A percentile compares a stretch with the other conserved stretches of the same genome.
phyloP scores from a whole-genome alignment of 2,797 vertebrate genomes.

The Spinibarbus caldwelli region DNA sequence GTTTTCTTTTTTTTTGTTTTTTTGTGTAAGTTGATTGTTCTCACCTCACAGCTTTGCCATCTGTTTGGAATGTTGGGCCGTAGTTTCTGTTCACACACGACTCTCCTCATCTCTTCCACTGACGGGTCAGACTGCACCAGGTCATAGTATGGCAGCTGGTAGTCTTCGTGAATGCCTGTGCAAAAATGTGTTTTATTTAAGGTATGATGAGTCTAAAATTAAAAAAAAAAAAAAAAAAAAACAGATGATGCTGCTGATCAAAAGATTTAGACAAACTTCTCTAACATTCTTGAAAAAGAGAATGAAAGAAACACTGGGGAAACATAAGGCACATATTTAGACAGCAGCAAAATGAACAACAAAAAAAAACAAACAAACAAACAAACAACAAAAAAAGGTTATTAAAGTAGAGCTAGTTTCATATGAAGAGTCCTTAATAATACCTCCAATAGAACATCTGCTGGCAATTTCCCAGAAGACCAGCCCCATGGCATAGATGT shows the following conservation, averaged over 20 bases:
- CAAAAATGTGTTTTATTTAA: neutral
- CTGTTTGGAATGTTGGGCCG: constrained; percentile 98
- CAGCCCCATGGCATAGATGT: constrained; percentile 98
- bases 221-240: no score
- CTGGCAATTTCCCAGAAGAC: constrained; percentile 99
- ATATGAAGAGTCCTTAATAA: neutral
- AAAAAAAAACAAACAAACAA: no score
- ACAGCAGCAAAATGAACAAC: neutral
- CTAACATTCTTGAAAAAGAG: no score
- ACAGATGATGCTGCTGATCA: neutral
- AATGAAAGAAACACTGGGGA: neutral
- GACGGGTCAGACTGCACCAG: constrained; percentile 98
- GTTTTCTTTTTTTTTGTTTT: no score
- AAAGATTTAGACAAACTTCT: no score
- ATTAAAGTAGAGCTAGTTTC: neutral
- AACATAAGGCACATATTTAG: neutral
- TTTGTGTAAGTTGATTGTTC: no score
- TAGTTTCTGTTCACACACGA: constrained; percentile 98
- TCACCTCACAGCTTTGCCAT: constrained; percentile 87
- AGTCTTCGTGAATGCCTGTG: constrained; percentile 96
- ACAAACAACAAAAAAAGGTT: no score
- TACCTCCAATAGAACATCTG: constrained; percentile 91
- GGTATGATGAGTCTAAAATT: neutral
- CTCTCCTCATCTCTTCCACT: constrained; percentile 98
- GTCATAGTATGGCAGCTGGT: constrained; percentile 98